Conservation (phyloP, 2,888 invertebrate species). For the Epistrophella euchroma region DNA sequence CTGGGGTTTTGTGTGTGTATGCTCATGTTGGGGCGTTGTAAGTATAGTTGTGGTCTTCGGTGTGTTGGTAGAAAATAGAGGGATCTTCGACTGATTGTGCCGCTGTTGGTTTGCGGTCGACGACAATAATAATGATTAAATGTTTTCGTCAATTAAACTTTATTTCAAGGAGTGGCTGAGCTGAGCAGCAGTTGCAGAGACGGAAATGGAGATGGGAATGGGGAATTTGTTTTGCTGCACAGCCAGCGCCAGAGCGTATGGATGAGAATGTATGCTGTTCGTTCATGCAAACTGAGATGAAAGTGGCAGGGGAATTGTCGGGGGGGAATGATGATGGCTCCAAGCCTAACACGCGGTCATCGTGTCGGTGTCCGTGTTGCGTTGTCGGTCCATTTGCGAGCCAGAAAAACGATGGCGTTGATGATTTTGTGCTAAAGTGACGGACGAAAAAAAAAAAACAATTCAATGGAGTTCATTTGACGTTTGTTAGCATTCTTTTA, state of each 20-base stretch:
- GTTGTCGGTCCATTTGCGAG: slow-evolving; percentile 57
- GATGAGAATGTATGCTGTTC: slow-evolving; percentile 21
- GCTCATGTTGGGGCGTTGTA: slow-evolving; percentile 29
- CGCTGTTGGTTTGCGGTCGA: slow-evolving; percentile 5
- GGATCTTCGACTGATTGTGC: slow-evolving; percentile 57
- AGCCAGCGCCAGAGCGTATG: background rate
- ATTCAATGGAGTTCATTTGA: slow-evolving; percentile 70
- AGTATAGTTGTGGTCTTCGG: slow-evolving; percentile 15
- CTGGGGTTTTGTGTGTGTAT: background rate
- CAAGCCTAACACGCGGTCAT: slow-evolving; percentile 31
- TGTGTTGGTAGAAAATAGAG: slow-evolving; percentile 43
- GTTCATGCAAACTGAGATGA: slow-evolving; percentile 16
- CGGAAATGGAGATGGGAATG: slow-evolving; percentile 48
- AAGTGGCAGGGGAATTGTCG: background rate
- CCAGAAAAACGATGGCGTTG: slow-evolving; percentile 64
- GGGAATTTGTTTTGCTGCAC: slow-evolving; percentile 41
- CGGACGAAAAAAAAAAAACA: slow-evolving; percentile 40
- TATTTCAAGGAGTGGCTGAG: slow-evolving; percentile 40
- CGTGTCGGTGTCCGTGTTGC: slow-evolving; percentile 9
- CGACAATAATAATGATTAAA: slow-evolving; percentile 72
- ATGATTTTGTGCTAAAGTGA: slow-evolving; percentile 65
- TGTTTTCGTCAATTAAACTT: slow-evolving; percentile 72
- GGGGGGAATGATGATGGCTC: background rate
- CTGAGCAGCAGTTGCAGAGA: slow-evolving; percentile 24
- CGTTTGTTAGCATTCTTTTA: slow-evolving; percentile 68